Conservation (phyloP, 2,797 vertebrate genomes). For the Gallirallus australis region DNA sequence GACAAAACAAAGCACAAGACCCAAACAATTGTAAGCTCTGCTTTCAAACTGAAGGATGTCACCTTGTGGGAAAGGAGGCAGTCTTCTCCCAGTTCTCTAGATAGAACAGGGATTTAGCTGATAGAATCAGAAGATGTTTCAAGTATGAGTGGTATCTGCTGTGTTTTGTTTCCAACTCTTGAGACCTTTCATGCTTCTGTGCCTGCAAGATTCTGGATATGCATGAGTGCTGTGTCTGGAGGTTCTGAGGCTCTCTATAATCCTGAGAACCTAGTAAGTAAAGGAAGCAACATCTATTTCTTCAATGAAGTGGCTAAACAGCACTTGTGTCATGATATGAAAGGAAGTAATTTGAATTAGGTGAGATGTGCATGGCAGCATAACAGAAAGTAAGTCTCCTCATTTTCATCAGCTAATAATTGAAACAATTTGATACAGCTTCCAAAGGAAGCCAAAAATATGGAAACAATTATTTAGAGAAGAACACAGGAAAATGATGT, state of each 20-base stretch:
- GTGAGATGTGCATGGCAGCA: conserved; percentile 65
- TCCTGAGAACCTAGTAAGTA: not conserved
- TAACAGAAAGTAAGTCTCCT: conserved; percentile 67
- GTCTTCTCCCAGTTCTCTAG: not conserved
- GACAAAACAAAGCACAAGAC: conserved; percentile 4
- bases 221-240: not conserved
- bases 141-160: not conserved
- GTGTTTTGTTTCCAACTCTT: not conserved
- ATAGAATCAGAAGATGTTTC: not conserved
- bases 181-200: not conserved
- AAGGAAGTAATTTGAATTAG: conserved; percentile 77
- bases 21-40: not conserved
- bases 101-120: not conserved
- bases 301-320: conserved; percentile 70
- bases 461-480: conserved; percentile 80
- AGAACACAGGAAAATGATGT: conserved; percentile 66
- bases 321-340: conserved; percentile 56
- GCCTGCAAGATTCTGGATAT: conserved; percentile 13
- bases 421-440: conserved; percentile 76
- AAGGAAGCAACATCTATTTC: conserved; percentile 23
- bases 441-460: conserved; percentile 76
- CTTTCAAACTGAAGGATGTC: not conserved
- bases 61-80: not conserved
- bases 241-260: conserved; percentile 27
- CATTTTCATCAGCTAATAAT: conserved; percentile 82